These are phyloP conservation scores for Beris chalybata DNA, from an alignment of 2,888 invertebrate species.

Conservation along the genomic window DNA sequence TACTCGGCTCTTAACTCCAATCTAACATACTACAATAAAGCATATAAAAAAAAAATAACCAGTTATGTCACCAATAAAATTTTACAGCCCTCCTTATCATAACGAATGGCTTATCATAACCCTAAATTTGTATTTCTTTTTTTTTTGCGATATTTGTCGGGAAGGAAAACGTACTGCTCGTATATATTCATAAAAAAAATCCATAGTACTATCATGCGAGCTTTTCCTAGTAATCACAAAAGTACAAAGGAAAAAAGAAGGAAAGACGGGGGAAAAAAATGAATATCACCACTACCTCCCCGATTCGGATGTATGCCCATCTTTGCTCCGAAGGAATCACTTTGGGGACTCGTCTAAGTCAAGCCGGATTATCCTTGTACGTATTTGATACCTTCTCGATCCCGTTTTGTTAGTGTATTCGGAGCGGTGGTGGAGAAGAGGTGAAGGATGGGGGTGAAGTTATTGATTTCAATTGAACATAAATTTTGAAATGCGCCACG, in stretches of 20 bases:
- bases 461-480: conserved; percentile 9
- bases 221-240: neutral
- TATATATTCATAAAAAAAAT: conserved; percentile 5
- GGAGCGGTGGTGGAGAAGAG: too few species aligned
- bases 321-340: too few species aligned
- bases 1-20: too few species aligned
- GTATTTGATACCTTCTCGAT: too few species aligned
- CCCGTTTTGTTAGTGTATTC: too few species aligned
- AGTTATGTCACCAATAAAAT: conserved; percentile 39
- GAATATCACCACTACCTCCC: neutral
- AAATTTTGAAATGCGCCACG: neutral
- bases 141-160: neutral
- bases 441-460: neutral
- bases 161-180: conserved; percentile 1
- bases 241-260: neutral
- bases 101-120: conserved; percentile 37
- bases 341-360: too few species aligned
- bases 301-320: too few species aligned
- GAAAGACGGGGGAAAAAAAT: neutral
- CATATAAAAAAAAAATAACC: neutral
- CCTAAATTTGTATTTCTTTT: conserved; percentile 24
- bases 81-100: conserved; percentile 36
- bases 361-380: too few species aligned
- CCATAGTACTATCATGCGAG: conserved; percentile 1
- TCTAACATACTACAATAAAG: too few species aligned